Evolutionary conservation across 2,797 vertebrate species (phyloP).

Genomic region (Enteromius paludinosus): DNA sequence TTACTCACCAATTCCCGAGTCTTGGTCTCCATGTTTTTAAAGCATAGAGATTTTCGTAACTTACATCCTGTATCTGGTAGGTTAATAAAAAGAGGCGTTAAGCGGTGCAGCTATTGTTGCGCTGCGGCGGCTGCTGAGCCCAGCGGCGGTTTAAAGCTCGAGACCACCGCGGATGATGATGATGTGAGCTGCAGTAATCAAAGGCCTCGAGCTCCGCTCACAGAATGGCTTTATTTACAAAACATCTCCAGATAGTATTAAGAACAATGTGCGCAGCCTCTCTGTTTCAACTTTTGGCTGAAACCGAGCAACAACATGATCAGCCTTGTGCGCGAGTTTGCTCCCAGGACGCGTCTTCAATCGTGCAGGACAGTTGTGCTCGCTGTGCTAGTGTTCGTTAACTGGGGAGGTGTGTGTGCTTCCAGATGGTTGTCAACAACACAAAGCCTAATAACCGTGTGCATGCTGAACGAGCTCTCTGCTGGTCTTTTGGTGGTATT

Average conservation of each 20-base stretch:
- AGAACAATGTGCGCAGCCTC: background rate
- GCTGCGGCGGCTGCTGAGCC: background rate
- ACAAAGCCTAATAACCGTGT: slow-evolving; percentile 60
- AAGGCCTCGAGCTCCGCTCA: slow-evolving; percentile 34
- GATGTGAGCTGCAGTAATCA: slow-evolving; percentile 17
- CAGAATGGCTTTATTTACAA: slow-evolving; percentile 1
- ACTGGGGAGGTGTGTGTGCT: slow-evolving; percentile 47
- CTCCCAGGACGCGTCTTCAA: background rate
- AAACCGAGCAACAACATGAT: slow-evolving; percentile 3
- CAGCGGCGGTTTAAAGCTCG: slow-evolving; percentile 28
- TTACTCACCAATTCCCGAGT: slow-evolving; percentile 76
- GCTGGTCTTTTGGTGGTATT: background rate
- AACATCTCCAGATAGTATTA: background rate
- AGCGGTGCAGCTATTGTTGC: background rate
- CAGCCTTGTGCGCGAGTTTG: background rate
- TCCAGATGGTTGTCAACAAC: slow-evolving; percentile 62
- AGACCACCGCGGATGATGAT: slow-evolving; percentile 19
- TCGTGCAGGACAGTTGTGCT: background rate
- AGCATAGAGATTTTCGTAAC: slow-evolving; percentile 61
- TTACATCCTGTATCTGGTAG: slow-evolving; percentile 36
- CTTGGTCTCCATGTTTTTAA: slow-evolving; percentile 66
- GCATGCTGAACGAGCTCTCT: slow-evolving; percentile 11
- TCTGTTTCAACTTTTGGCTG: background rate
- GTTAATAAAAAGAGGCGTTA: background rate
- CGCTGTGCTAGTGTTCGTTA: slow-evolving; percentile 64